Evolutionary conservation across 2,113 vertebrate species (phyloP), one percentile per base, ranked within the genome.

Genomic region (Macroglossus sobrinus): DNA sequence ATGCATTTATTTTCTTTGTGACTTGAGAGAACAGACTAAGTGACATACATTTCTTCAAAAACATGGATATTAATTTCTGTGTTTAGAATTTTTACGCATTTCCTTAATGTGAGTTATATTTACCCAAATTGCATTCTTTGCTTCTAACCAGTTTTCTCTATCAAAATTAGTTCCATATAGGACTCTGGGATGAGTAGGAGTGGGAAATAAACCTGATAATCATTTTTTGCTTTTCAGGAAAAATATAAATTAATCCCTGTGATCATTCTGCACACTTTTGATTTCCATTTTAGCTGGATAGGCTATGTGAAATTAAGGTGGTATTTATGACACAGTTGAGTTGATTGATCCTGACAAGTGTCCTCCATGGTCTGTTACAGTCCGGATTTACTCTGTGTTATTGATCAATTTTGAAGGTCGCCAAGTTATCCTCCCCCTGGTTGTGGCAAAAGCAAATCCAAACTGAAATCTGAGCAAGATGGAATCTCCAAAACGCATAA

Each of bases 361-460:
- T 38, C 57, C 43, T 38, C 33, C 5, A 0, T 1, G 24, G 59
- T 61, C 47, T 22, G 4, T 28, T 7, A 33, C 16, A 18, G 7
- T 63, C 59, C 50, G 0, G 14, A 15, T 86, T 30, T 33, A 21
- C 75, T 79, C 5, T 5, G 15, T 84, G 21, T 79, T 38, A 84
- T 71, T 35, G 5, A 55, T 95, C 78, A 74, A 24, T 97, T 96
- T 97, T 91, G 71, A 97, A 99, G 99, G 98, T 99, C 99, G 98
- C 99, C 99, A 87, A 99, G 99, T 98, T 99, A 99, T 97, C 99
- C 99, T 96, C 99, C 99, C 97, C 99, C 99, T 28, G 99, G 99
- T 93, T 99, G 99, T 95, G 99, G 99, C 45, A 99, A 99, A 98
- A 99, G 98, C 96, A 99, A 99, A 95, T 98, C 99, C 40, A 99